phyloP scores from a whole-genome alignment of 2,888 invertebrate genomes.

The Luperina nickerlii region DNA sequence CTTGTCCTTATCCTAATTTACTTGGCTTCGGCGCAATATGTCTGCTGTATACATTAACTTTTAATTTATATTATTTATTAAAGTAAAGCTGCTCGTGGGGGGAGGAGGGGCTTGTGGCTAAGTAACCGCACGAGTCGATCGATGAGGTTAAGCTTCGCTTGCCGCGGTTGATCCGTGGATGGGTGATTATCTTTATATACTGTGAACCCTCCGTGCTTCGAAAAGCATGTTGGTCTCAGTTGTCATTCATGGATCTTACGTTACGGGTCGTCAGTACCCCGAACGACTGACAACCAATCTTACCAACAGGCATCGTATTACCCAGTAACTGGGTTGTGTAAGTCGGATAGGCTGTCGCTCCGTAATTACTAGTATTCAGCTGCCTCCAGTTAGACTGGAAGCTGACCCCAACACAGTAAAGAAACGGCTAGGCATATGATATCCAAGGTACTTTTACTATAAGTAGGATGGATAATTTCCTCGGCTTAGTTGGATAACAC shows the following conservation, averaged over 20 bases:
- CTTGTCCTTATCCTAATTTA: background rate
- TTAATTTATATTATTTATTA: background rate
- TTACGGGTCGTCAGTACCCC: background rate
- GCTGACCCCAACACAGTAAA: background rate
- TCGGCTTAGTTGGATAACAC: background rate
- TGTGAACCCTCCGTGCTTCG: background rate
- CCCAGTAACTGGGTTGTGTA: background rate
- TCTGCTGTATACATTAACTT: background rate
- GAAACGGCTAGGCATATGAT: accelerated
- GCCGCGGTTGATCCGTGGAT: background rate
- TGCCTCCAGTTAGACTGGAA: background rate
- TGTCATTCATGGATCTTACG: background rate
- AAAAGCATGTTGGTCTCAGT: background rate
- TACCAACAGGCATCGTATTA: background rate
- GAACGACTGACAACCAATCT: background rate
- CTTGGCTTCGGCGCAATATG: background rate
- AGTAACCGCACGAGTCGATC: background rate
- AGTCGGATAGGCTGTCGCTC: background rate
- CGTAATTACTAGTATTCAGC: background rate
- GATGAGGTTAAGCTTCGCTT: background rate
- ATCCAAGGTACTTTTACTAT: background rate
- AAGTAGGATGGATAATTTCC: background rate
- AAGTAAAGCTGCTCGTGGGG: too few species aligned
- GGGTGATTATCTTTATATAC: background rate
- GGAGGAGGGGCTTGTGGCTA: background rate